Conservation (phyloP, 2,888 invertebrate species). For the Drosophila setosimentum region DNA sequence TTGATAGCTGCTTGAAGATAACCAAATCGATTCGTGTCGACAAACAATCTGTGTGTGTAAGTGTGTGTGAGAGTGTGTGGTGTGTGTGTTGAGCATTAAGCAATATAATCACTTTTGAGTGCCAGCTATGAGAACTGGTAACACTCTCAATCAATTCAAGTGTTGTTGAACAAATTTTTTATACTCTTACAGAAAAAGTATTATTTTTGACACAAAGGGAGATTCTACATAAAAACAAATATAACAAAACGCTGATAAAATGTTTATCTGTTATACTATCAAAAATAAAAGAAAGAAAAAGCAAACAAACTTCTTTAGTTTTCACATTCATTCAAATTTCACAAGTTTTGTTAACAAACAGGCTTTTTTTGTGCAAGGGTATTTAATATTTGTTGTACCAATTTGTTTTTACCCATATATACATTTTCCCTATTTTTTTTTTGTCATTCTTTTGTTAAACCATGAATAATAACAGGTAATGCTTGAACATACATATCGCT, state of each 20-base stretch:
- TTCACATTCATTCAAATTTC: neutral
- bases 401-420: neutral
- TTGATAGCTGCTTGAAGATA: conserved; percentile 71
- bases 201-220: neutral
- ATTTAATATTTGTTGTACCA: neutral
- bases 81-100: conserved; percentile 26
- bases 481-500: conserved; percentile 9
- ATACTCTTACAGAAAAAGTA: conserved; percentile 5
- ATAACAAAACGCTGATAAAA: neutral
- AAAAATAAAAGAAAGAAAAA: neutral
- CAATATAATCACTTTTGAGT: conserved; percentile 70
- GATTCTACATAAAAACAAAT: neutral
- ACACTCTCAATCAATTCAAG: conserved; percentile 51
- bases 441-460: conserved; percentile 2
- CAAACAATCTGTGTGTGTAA: conserved; percentile 44
- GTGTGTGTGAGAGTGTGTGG: neutral
- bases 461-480: conserved; percentile 24
- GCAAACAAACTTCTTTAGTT: neutral
- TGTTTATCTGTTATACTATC: neutral
- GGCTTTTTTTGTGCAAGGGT: neutral
- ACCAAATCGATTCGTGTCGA: conserved; percentile 64
- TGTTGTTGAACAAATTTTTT: conserved; percentile 53
- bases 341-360: neutral
- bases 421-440: neutral
- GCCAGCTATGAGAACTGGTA: conserved; percentile 63